Base-by-base conservation (phyloP, 2,113 vertebrate genomes). In the Zosterops borbonicus region DNA sequence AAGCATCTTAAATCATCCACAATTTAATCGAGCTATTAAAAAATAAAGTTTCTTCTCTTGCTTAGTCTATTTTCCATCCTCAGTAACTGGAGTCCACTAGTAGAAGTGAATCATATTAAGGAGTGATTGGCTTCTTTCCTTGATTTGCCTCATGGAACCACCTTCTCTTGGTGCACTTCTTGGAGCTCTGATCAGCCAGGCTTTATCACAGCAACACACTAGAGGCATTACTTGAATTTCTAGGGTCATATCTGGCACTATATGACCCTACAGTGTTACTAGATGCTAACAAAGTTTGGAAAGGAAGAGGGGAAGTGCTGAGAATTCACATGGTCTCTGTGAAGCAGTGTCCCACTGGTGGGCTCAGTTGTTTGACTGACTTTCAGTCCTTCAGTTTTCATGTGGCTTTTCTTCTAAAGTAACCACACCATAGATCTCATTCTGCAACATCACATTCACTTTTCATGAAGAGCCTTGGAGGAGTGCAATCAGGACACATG, bases 31-130 rank as follows among this genome's bases (percentile, higher is more conserved):
- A 76, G 55, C 76, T 89, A 81, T 94, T 97, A 93, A 94, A 96
- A 96, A 96, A 71, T 94, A 89, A 93, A 95, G 44, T 94, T 95
- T 89, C 50, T 77, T 94, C 90, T 87, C 46, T 79, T 70, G 18
- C 73, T 87, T 70, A 68, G 71, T 87, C 83, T 85, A 82, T 89
- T 89, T 95, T 89, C 58, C 37, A 46, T 59, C 47, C n/a, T 92
- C 42, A 74, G 1, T 85, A 75, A 74, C 90, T 92, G 28, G 88
- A 79, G 55, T 44, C 50, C 62, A 55, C 55, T 46, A 70, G 63
- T 33, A 94, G 42, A 33, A 79, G 65, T 84, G 73, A 88, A 90
- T 76, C 70, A 35, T 79, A 65, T 70, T 79, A 84, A 77, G 60
- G 17, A 76, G 22, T 0, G 1, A 39, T 80, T 90, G 75, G 75